A percentile compares a stretch with the other conserved stretches of the same genome.
phyloP scores from a whole-genome alignment of 2,113 vertebrate species.

The Arizona elegans region DNA sequence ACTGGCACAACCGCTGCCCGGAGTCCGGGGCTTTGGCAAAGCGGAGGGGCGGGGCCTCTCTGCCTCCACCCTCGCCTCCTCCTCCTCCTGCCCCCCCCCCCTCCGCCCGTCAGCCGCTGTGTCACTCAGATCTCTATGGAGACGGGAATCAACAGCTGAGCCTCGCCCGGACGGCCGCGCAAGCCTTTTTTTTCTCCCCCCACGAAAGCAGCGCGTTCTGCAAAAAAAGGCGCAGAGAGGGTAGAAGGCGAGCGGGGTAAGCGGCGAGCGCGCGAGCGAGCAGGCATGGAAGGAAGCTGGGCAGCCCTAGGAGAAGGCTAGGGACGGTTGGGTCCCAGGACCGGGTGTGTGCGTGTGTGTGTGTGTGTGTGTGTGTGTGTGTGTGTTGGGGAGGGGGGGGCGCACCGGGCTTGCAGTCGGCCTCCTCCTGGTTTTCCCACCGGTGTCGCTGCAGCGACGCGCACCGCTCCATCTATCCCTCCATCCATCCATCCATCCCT shows the following conservation, averaged over 20 bases:
- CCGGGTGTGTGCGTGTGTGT: neutral
- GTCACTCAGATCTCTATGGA: neutral
- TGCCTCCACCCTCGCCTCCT: neutral
- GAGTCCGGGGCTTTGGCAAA: neutral
- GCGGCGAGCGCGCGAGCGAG: neutral
- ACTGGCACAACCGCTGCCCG: neutral
- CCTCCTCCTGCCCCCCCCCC: too few relatives aligned
- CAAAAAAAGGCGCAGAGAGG: neutral
- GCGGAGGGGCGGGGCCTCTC: neutral
- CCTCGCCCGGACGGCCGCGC: neutral
- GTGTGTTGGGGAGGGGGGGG: neutral
- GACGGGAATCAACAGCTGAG: constrained; percentile 13
- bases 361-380: neutral
- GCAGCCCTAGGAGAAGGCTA: neutral
- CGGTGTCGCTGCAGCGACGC: neutral
- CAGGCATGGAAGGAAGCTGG: neutral
- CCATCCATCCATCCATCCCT: neutral
- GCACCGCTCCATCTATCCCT: neutral
- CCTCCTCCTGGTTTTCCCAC: neutral
- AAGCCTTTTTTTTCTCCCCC: neutral
- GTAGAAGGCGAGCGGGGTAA: neutral
- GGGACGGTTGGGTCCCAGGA: neutral
- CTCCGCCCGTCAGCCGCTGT: neutral
- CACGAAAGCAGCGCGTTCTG: neutral
- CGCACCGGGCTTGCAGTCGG: neutral